phyloP scores from a whole-genome alignment of 2,797 vertebrate genomes.

The Spinus olivaceus region DNA sequence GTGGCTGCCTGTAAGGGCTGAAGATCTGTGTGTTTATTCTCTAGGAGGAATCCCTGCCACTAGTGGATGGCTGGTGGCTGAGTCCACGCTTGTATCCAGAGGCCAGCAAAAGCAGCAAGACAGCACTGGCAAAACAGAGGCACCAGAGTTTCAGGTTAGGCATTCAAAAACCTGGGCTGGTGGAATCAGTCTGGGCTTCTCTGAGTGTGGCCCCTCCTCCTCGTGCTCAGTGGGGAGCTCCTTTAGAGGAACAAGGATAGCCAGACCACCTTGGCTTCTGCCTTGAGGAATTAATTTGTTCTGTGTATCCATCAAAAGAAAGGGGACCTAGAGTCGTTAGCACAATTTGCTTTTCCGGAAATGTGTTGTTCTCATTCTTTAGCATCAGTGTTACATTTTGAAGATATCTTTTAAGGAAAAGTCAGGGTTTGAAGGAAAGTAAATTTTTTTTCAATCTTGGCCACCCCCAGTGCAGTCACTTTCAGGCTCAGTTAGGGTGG shows the following conservation, averaged over 20 bases:
- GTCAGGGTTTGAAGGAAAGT: background rate
- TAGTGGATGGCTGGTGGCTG: background rate
- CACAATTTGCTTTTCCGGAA: background rate
- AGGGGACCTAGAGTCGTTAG: background rate
- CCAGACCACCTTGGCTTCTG: fast-evolving
- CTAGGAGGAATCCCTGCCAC: background rate
- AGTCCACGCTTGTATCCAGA: fast-evolving
- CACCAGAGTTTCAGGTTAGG: background rate
- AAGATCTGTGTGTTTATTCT: background rate
- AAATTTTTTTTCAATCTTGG: background rate
- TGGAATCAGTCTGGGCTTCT: background rate
- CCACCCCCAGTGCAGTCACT: background rate
- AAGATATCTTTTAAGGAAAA: background rate
- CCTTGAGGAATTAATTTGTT: background rate
- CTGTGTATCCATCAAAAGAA: fast-evolving
- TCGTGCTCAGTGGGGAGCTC: background rate
- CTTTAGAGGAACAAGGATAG: background rate
- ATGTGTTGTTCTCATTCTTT: background rate
- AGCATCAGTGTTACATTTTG: background rate
- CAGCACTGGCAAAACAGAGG: background rate
- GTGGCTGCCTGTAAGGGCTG: background rate
- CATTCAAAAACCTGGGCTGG: background rate
- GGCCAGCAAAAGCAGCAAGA: background rate
- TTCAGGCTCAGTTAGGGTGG: background rate
- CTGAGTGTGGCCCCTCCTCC: background rate